Evolutionary conservation across 2,113 vertebrate species (phyloP).

Genomic region (Callipepla squamata): DNA sequence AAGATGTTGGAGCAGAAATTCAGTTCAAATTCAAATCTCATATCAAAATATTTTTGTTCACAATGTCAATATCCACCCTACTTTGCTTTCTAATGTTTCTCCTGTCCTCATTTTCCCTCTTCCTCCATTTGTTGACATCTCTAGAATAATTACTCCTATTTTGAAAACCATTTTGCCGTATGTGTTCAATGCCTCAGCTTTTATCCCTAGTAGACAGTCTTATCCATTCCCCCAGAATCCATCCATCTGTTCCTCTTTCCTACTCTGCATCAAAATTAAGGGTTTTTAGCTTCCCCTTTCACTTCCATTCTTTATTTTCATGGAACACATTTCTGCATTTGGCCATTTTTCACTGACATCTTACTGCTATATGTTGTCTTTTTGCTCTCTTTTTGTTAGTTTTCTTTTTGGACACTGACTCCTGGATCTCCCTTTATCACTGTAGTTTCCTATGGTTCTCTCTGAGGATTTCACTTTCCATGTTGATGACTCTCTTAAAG

Average conservation of each 20-base stretch:
- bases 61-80: background rate
- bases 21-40: background rate
- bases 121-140: background rate
- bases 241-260: background rate
- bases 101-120: background rate
- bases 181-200: background rate
- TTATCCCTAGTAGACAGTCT: background rate
- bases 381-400: background rate
- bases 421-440: background rate
- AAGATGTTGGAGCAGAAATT: background rate
- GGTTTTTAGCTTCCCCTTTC: background rate
- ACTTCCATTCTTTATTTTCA: background rate
- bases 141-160: background rate
- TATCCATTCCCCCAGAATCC: background rate
- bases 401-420: background rate
- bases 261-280: background rate
- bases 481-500: background rate
- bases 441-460: background rate
- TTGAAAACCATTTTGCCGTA: background rate
- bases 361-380: background rate
- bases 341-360: background rate
- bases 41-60: background rate
- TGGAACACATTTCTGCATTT: background rate
- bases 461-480: background rate
- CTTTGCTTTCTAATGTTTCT: background rate